Base-by-base conservation (phyloP, 2,888 invertebrate species). In the Phaedon cochleariae region DNA sequence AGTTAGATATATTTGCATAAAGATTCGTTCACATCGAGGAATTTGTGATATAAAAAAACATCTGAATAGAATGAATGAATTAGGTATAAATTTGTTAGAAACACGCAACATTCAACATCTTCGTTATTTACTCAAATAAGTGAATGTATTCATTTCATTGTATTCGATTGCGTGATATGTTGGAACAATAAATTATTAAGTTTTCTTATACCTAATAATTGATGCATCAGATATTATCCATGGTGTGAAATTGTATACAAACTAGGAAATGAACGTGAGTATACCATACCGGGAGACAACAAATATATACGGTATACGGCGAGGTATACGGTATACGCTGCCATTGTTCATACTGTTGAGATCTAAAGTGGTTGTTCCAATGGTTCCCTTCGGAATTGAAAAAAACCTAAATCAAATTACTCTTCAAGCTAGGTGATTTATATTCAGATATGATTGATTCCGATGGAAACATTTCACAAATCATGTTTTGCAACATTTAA, bases 61-160 rank as follows among this genome's bases (percentile, higher is more conserved):
- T 9, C 34, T 34, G 10, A 34, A 34, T 34, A 34, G 3, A 37
- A 54, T 54, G 3, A 17, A 54, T 37, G 18, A 64, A 66, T 65
- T 31, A 20, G 37, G 48, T 51, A 49, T 61, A 45, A 61, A 65
- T 65, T 57, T 31, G 55, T 65, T 46, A 45, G 54, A 49, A 49
- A 29, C 60, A 65, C 61, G 65, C 65, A 65, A 52, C 58, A 31
- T 54, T 37, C 34, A 34, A 54, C 54, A 58, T 58, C 57, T 58
- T 59, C 17, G n/a, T 51, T 59, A 61, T 61, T 61, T 61, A 53
- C 53, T 54, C 15, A 61, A 52, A 41, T 61, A 53, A 52, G 46
- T 53, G 37, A 61, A 26, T 45, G 46, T 46, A 55, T 62, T 55
- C 54, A 62, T 54, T 62, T 55, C 49, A 55, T 55, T 62, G 62